Percentiles rank a stretch among this genome's conserved stretches.
Evolutionary conservation across 2,797 vertebrate species (phyloP).

Genomic region (Tragelaphus eurycerus): DNA sequence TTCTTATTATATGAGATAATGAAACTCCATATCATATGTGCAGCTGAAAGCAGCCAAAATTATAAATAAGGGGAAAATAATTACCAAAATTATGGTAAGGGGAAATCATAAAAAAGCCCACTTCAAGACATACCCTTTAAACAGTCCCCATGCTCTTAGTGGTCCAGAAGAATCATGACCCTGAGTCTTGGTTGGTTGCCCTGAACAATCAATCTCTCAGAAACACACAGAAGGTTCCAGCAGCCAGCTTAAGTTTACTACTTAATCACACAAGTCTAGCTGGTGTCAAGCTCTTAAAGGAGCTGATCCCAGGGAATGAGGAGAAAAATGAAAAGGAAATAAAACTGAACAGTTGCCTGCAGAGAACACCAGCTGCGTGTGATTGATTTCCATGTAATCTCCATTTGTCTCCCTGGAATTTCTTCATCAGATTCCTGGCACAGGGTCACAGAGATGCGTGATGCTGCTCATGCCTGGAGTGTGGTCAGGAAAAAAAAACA

Average conservation of each 20-base stretch:
- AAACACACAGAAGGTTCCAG: not conserved
- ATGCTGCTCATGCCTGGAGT: not conserved
- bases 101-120: not conserved
- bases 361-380: not conserved
- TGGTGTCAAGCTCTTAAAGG: constrained; percentile 33
- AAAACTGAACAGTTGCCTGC: constrained; percentile 33
- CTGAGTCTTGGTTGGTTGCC: not conserved
- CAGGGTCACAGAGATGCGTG: not conserved
- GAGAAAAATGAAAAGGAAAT: constrained; percentile 70
- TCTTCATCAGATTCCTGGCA: constrained; percentile 31
- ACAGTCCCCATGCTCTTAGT: not conserved
- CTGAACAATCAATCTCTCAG: not conserved
- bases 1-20: not conserved
- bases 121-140: not conserved
- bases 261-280: constrained; percentile 40
- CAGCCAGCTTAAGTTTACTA: constrained; percentile 17
- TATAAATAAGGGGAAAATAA: not conserved
- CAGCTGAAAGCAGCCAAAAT: not conserved
- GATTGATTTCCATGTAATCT: constrained; percentile 50
- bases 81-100: not conserved
- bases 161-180: not conserved
- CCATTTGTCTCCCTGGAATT: constrained; percentile 48
- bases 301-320: constrained; percentile 11
- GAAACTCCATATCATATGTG: constrained; percentile 5
- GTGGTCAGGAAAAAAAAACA: not conserved